Evolutionary conservation across 2,797 vertebrate genomes (phyloP).

Genomic region (Etheostoma perlongum): DNA sequence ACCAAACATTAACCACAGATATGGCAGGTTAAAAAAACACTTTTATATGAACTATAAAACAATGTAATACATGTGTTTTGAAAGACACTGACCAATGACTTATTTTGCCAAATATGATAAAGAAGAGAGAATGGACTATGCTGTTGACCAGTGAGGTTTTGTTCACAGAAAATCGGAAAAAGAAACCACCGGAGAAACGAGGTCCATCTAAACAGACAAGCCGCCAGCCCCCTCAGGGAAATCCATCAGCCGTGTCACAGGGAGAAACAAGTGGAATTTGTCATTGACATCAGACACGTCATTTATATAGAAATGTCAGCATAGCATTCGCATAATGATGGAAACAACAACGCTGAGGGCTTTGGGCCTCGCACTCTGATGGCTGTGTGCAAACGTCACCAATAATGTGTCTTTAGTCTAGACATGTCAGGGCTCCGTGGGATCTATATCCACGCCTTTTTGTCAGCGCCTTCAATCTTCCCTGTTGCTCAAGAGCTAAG

Average conservation of each 20-base stretch:
- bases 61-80: not conserved
- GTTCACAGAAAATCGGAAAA: slow-evolving; percentile 38
- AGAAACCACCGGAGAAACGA: slow-evolving; percentile 46
- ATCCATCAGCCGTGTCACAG: slow-evolving; percentile 73
- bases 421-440: slow-evolving; percentile 72
- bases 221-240: slow-evolving; percentile 35
- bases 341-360: slow-evolving; percentile 76
- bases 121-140: slow-evolving; percentile 10
- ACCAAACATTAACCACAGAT: not conserved
- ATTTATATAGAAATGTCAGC: slow-evolving; percentile 84
- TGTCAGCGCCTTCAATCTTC: slow-evolving; percentile 80
- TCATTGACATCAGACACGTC: slow-evolving; percentile 76
- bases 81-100: not conserved
- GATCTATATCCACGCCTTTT: slow-evolving; percentile 80
- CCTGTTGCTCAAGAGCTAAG: slow-evolving; percentile 78
- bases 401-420: slow-evolving; percentile 81
- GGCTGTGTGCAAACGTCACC: slow-evolving; percentile 75
- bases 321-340: slow-evolving; percentile 79
- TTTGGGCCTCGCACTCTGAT: slow-evolving; percentile 67
- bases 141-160: slow-evolving; percentile 48
- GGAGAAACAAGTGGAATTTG: slow-evolving; percentile 71
- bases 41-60: not conserved
- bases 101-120: not conserved
- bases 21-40: not conserved
- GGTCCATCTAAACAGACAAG: slow-evolving; percentile 67